phyloP scores from a whole-genome alignment of 2,113 vertebrate genomes.

The Egretta garzetta region DNA sequence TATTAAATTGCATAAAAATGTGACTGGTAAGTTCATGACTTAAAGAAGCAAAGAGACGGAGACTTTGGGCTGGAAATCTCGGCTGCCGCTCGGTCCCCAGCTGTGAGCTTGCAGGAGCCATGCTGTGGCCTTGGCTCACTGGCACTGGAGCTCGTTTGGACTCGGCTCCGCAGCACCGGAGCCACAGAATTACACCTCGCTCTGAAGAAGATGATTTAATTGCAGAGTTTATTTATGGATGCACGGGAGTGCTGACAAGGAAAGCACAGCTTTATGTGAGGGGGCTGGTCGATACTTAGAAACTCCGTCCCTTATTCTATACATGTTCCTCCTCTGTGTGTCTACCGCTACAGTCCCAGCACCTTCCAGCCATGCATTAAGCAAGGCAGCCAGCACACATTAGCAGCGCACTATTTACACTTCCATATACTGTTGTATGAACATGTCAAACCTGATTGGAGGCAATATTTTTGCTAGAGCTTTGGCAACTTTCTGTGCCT shows the following conservation, averaged over 20 bases:
- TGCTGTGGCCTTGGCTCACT: background rate
- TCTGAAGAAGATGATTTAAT: background rate
- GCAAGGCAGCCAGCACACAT: accelerated
- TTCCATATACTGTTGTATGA: background rate
- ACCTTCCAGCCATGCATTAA: background rate
- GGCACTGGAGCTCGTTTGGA: background rate
- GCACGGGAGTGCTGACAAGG: background rate
- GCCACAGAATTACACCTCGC: background rate
- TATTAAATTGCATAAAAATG: background rate
- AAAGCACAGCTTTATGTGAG: background rate
- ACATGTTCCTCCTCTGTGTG: accelerated
- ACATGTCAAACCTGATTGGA: background rate
- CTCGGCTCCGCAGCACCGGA: background rate
- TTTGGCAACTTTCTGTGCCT: background rate
- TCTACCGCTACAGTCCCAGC: background rate
- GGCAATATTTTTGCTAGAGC: background rate
- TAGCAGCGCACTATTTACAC: background rate
- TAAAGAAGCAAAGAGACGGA: background rate
- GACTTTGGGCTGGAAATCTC: background rate
- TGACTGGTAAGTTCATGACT: background rate
- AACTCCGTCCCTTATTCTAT: background rate
- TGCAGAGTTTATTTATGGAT: background rate
- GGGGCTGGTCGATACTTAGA: background rate
- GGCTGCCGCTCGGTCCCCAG: background rate
- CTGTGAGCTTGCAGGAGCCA: background rate